phyloP scores from a whole-genome alignment of 2,888 invertebrate species.

The Archaeoteleia sp. region DNA sequence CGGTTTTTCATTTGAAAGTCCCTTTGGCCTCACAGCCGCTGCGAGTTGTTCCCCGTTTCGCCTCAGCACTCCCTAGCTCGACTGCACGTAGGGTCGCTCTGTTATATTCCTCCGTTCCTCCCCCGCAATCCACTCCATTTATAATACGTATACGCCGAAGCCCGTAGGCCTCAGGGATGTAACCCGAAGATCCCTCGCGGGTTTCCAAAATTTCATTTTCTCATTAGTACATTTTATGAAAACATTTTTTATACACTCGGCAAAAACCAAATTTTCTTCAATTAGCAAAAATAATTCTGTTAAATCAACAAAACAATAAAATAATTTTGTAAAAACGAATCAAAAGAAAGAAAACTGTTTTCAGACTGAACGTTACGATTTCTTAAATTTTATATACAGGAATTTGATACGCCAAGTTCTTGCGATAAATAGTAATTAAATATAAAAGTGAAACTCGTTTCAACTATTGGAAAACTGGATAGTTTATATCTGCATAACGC shows the following conservation, averaged over 20 bases:
- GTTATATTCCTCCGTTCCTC: conserved; percentile 49
- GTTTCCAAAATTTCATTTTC: conserved; percentile 25
- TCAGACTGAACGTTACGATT: no score
- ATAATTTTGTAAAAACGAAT: no score
- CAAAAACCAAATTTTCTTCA: no score
- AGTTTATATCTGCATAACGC: no score
- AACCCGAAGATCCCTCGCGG: conserved; percentile 26
- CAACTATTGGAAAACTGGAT: no score
- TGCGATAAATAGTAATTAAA: no score
- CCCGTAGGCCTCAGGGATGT: conserved; percentile 62
- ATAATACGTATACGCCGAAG: conserved; percentile 58
- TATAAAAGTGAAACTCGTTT: no score
- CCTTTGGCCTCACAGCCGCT: conserved; percentile 59
- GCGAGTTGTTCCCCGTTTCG: conserved; percentile 55
- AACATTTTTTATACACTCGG: no score
- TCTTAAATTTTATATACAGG: no score
- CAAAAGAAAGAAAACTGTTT: no score
- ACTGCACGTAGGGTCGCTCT: conserved; percentile 39
- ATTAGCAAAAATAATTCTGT: not conserved
- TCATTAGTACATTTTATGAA: conserved; percentile 5
- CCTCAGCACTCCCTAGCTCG: conserved; percentile 50
- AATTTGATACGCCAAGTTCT: no score
- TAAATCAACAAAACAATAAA: no score
- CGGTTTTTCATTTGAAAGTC: conserved; percentile 65
- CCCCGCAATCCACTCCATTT: conserved; percentile 59